Evolutionary conservation across 2,113 vertebrate genomes (phyloP), one percentile per base, ranked within the genome.

Genomic region (Euleptes europaea): DNA sequence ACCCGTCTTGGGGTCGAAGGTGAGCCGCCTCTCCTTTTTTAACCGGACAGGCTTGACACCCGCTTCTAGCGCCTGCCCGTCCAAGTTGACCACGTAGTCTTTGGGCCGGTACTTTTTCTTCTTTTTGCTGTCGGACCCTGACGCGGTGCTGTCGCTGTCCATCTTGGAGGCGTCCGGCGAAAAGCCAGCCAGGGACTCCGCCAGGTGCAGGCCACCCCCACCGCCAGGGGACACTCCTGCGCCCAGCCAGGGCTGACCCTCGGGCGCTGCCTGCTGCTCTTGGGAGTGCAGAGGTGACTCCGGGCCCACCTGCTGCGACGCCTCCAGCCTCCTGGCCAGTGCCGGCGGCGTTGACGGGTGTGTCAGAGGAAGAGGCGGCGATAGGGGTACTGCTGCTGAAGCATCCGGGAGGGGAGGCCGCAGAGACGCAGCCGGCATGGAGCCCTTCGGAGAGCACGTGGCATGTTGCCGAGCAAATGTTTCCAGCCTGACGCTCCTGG

Each of bases 1-100:
- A 91, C 97, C 97, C 1, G 98, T 98, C 90, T 97, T 95, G 74
- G 97, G 97, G 95, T 99, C 97, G 95, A 98, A 98, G 28, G 97
- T 98, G 85, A 98, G 96, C 79, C 97, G 97, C 65, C 98, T 96
- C 91, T 98, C 98, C 57, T 85, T 85, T 98, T 98, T 99, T 97
- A 98, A 98, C 80, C 97, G 95, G 80, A 97, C 97, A 8, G 97
- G 96, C 95, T 98, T 99, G 76, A 95, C 96, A 15, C 94, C 89
- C 1, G 96, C 96, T 89, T 98, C 97, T 31, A 95, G 86, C 78
- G 88, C 91, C 72, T 96, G 97, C 88, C 96, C 95, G 0, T 97
- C 97, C 93, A 96, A 88, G 89, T 97, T 97, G 72, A 96, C 95
- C 0, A 93, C 86, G 60, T 96, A 96, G 94, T 98, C 97, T 85